Conservation (phyloP, 2,888 invertebrate genomes). For the Trichopria drosophilae region DNA sequence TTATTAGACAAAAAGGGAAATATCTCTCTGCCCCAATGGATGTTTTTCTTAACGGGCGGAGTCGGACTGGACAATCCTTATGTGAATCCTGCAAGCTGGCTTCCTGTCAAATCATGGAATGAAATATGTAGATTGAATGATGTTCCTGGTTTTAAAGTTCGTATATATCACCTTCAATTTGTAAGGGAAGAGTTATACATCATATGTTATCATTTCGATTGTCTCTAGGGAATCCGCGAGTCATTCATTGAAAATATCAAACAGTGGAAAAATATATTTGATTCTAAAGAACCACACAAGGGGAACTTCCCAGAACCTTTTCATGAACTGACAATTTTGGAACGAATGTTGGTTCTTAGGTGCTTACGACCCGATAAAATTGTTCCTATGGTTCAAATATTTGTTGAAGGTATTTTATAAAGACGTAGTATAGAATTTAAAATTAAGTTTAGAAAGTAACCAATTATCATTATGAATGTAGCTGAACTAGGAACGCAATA, state of each 20-base stretch:
- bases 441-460: not conserved
- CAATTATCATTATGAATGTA: slow-evolving; percentile 44
- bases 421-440: not conserved
- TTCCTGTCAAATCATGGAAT: slow-evolving; percentile 75
- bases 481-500: slow-evolving; percentile 76
- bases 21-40: slow-evolving; percentile 71
- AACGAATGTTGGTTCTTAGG: slow-evolving; percentile 77
- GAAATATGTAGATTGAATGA: slow-evolving; percentile 71
- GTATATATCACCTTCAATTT: slow-evolving; percentile 13
- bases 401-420: slow-evolving; percentile 63
- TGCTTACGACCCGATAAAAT: slow-evolving; percentile 88
- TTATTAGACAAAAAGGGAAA: slow-evolving; percentile 65
- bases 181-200: not conserved
- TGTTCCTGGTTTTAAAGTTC: slow-evolving; percentile 60
- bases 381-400: slow-evolving; percentile 74
- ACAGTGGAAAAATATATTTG: slow-evolving; percentile 76
- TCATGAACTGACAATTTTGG: slow-evolving; percentile 68
- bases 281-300: slow-evolving; percentile 74
- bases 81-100: slow-evolving; percentile 72
- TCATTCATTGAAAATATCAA: slow-evolving; percentile 64
- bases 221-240: slow-evolving; percentile 65
- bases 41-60: slow-evolving; percentile 87
- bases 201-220: not conserved
- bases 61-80: slow-evolving; percentile 76
- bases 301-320: slow-evolving; percentile 72